Percentiles rank a stretch among this genome's conserved stretches.
Evolutionary conservation across 2,888 invertebrate genomes (phyloP).

Genomic region (Drosophila macrospina): DNA sequence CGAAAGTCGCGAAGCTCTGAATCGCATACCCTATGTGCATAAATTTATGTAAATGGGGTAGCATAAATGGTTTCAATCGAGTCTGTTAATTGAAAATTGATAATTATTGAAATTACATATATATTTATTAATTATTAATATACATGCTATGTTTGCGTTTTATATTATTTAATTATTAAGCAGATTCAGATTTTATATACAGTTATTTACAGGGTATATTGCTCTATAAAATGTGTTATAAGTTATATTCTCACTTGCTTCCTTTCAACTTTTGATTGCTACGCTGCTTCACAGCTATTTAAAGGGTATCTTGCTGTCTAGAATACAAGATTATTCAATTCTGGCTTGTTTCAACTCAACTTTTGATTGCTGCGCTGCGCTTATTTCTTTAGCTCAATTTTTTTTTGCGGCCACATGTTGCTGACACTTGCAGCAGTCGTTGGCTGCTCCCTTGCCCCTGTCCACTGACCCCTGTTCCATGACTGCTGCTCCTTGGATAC

Average conservation of each 20-base stretch:
- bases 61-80: neutral
- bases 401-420: constrained; percentile 76
- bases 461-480: neutral
- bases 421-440: constrained; percentile 77
- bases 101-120: no score
- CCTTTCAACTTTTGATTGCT: no score
- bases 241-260: neutral
- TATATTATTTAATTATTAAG: no score
- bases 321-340: neutral
- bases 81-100: no score
- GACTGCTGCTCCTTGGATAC: neutral
- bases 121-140: no score
- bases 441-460: constrained; percentile 6
- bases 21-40: constrained; percentile 11
- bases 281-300: neutral
- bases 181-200: no score
- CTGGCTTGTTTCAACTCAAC: constrained; percentile 16
- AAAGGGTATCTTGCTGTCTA: neutral
- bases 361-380: constrained; percentile 50
- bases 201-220: no score
- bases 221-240: no score
- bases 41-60: neutral
- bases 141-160: no score
- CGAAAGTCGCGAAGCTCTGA: constrained; percentile 39
- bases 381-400: constrained; percentile 53